Evolutionary conservation across 1,140 invertebrate genomes (phyloP).

Genomic region (Charaxes varanes): DNA sequence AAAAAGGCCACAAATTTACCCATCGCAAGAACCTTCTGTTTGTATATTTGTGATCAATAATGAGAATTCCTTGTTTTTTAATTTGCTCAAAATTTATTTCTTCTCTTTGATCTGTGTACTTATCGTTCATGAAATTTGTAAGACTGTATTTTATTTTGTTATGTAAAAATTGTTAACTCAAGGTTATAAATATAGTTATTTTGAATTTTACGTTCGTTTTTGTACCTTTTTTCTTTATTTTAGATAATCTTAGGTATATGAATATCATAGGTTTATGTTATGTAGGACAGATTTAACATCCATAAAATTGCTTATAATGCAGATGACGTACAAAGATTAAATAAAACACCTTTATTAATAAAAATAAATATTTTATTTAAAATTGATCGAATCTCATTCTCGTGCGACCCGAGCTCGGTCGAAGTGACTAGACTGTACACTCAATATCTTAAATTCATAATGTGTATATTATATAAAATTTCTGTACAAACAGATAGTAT

Average conservation of each 20-base stretch:
- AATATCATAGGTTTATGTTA: too few relatives aligned
- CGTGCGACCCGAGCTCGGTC: conserved; percentile 63
- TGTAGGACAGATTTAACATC: too few relatives aligned
- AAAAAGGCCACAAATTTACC: conserved; percentile 2
- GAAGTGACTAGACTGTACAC: conserved; percentile 70
- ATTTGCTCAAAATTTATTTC: conserved; percentile 65
- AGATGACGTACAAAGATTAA: conserved; percentile 13
- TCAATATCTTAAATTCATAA: conserved; percentile 59
- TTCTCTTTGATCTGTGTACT: conserved; percentile 60
- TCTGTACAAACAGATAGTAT: conserved; percentile 67
- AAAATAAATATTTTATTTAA: conserved; percentile 71
- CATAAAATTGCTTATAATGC: too few relatives aligned
- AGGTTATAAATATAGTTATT: conserved; percentile 71
- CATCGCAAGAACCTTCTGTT: conserved; percentile 29
- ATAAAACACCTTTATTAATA: conserved; percentile 41
- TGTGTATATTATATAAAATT: conserved; percentile 66
- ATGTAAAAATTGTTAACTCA: conserved; percentile 67
- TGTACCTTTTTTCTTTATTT: too few relatives aligned
- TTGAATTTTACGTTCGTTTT: conserved; percentile 49
- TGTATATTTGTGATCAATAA: conserved; percentile 63
- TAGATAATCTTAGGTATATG: too few relatives aligned
- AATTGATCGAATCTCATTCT: conserved; percentile 55
- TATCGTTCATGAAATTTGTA: conserved; percentile 70
- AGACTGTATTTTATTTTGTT: conserved; percentile 73
- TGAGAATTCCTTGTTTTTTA: conserved; percentile 47